Evolutionary conservation across 2,797 vertebrate species (phyloP).

Genomic region (Anguilla megastoma): DNA sequence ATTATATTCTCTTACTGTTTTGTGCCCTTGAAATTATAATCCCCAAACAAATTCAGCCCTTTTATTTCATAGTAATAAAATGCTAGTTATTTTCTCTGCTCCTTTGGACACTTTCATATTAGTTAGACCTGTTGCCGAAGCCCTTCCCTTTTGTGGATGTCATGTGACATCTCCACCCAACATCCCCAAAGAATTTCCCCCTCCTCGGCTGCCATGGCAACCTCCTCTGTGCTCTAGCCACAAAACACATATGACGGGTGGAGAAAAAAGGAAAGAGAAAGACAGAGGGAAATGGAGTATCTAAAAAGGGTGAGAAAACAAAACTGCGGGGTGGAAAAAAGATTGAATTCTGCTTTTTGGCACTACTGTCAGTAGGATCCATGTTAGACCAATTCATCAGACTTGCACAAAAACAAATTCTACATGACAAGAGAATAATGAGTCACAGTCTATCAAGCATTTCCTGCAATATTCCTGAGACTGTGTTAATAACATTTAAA

Average conservation of each 20-base stretch:
- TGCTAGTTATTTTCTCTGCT: neutral
- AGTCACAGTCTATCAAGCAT: neutral
- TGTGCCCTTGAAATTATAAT: neutral
- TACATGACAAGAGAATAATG: neutral
- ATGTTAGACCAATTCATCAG: neutral
- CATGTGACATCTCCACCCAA: conserved; percentile 20
- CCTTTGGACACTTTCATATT: neutral
- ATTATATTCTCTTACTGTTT: neutral
- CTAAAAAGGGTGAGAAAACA: conserved; percentile 10
- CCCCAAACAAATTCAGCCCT: neutral
- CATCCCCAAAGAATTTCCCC: conserved; percentile 30
- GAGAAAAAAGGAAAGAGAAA: neutral
- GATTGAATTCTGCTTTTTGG: neutral
- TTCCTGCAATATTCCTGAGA: conserved; percentile 1
- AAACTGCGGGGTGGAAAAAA: neutral
- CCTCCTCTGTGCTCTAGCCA: conserved; percentile 22
- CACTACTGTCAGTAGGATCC: neutral
- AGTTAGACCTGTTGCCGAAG: conserved; percentile 25
- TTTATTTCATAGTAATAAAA: neutral
- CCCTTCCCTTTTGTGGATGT: neutral
- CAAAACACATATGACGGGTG: conserved; percentile 6
- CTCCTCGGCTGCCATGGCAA: conserved; percentile 36
- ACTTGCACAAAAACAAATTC: neutral
- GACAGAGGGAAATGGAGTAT: neutral
- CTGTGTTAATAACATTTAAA: neutral